Conservation (phyloP, 2,888 invertebrate genomes). For the Aphidius colemani region DNA sequence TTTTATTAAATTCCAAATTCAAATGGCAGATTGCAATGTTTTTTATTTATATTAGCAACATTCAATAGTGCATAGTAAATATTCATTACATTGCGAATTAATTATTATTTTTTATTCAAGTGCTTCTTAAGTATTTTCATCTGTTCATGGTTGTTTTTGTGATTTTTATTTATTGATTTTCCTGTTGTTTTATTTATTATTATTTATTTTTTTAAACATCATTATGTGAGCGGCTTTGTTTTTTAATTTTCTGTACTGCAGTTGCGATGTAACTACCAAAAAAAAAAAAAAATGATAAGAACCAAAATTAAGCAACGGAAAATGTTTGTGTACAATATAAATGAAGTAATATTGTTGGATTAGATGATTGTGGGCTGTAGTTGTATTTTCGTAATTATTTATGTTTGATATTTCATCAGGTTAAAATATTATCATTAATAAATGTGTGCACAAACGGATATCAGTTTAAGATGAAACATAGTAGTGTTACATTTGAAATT, state of each 20-base stretch:
- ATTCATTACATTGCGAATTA: constrained; percentile 35
- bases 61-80: constrained; percentile 33
- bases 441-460: constrained; percentile 12
- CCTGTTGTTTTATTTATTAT: constrained; percentile 6
- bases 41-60: constrained; percentile 22
- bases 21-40: constrained; percentile 13
- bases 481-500: background rate
- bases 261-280: background rate
- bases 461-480: background rate
- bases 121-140: constrained; percentile 11
- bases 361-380: constrained; percentile 36
- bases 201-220: background rate
- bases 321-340: background rate
- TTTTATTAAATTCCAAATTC: background rate
- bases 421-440: constrained; percentile 20
- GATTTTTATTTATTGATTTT: constrained; percentile 13
- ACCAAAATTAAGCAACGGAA: too few species aligned
- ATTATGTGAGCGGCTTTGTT: too few species aligned
- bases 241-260: too few species aligned
- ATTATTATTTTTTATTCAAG: constrained; percentile 8
- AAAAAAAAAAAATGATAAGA: background rate
- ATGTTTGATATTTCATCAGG: constrained; percentile 26
- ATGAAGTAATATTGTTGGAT: constrained; percentile 30
- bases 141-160: constrained; percentile 27
- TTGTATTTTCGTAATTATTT: constrained; percentile 10